These are phyloP conservation scores for Orientallactaga sibirica DNA, from an alignment of 2,797 vertebrate species.

Conservation along the genomic window DNA sequence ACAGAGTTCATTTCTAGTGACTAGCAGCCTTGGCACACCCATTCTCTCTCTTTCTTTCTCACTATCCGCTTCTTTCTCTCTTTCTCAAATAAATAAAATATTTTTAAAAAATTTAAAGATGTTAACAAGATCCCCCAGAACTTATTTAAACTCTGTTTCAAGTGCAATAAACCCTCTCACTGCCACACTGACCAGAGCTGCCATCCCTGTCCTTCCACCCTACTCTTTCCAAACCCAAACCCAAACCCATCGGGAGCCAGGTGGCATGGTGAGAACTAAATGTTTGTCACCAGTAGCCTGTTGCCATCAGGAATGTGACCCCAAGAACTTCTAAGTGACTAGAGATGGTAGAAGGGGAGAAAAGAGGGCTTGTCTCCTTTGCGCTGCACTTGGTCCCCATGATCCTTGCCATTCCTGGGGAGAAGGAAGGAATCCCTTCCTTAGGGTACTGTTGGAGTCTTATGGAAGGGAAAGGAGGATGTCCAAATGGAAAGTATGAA, in stretches of 20 bases:
- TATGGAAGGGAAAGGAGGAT: not conserved
- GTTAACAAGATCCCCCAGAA: slow-evolving; percentile 51
- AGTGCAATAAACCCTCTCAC: slow-evolving; percentile 84
- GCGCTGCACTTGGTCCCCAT: not conserved
- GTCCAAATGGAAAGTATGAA: not conserved
- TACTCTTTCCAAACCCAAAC: slow-evolving; percentile 40
- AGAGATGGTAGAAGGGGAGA: not conserved
- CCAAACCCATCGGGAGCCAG: not conserved
- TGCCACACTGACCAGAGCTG: slow-evolving; percentile 68
- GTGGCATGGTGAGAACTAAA: not conserved
- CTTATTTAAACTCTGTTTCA: slow-evolving; percentile 86
- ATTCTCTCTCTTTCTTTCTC: no score
- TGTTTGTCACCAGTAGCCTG: not conserved
- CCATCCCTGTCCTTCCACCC: slow-evolving; percentile 20
- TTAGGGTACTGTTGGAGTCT: not conserved
- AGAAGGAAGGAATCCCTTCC: not conserved
- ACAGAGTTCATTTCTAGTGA: no score
- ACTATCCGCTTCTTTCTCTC: no score
- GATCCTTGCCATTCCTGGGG: not conserved
- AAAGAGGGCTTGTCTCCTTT: not conserved
- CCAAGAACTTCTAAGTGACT: not conserved
- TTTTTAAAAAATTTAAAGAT: no score
- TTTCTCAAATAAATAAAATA: no score
- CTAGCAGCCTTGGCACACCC: no score
- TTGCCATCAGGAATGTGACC: not conserved